A percentile compares a stretch with the other conserved stretches of the same genome.
phyloP scores from a whole-genome alignment of 1,140 invertebrate genomes.

The Rhopalosiphum maidis region DNA sequence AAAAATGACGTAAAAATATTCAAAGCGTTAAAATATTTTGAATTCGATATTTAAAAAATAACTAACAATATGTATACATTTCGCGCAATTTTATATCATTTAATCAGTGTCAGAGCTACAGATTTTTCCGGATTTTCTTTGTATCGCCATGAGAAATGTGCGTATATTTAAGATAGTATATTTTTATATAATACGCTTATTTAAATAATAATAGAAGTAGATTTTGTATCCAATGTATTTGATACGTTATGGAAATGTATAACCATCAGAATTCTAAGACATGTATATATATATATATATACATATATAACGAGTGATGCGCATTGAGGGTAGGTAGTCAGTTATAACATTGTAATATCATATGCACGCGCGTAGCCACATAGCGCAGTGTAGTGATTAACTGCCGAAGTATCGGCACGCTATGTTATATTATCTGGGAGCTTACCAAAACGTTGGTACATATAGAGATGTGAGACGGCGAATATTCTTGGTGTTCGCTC shows the following conservation, averaged over 20 bases:
- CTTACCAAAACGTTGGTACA: background rate
- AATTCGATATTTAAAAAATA: slow-evolving; percentile 7
- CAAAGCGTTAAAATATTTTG: background rate
- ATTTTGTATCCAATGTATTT: background rate
- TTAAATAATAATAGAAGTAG: background rate
- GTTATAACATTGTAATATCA: background rate
- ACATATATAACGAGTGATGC: background rate
- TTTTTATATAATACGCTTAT: background rate
- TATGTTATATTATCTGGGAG: background rate
- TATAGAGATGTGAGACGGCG: background rate
- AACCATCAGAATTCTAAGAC: background rate
- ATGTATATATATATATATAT: background rate
- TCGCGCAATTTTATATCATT: background rate
- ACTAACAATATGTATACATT: background rate
- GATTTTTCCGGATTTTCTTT: background rate
- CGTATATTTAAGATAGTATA: background rate
- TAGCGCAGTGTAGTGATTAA: background rate
- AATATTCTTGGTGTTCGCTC: background rate
- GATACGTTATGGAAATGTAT: background rate
- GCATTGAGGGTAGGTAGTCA: background rate
- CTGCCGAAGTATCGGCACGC: background rate
- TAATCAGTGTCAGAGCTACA: background rate
- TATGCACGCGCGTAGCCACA: background rate
- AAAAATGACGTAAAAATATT: background rate
- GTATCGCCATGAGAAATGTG: background rate